Evolutionary conservation across 64 coral and sea anemone species (phyloP).

Genomic region (Montipora efflorescens): DNA sequence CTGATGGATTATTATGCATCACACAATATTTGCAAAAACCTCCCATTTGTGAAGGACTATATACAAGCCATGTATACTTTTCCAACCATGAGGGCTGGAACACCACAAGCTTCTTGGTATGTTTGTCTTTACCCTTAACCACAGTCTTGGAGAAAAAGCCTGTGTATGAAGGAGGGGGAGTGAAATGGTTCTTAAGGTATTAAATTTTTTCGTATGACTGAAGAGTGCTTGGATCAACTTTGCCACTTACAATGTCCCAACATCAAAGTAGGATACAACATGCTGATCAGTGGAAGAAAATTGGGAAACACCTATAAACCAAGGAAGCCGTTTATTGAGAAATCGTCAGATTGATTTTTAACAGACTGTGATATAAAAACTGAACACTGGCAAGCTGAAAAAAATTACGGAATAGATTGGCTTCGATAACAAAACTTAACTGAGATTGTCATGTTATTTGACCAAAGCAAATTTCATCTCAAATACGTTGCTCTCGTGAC

Average conservation of each 20-base stretch:
- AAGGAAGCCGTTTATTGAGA: conserved; percentile 20
- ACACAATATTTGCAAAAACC: too few relatives aligned
- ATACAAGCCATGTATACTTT: too few relatives aligned
- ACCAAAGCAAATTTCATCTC: too few relatives aligned
- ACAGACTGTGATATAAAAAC: neutral
- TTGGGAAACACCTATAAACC: conserved; percentile 59
- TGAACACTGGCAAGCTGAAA: neutral
- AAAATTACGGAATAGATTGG: conserved; percentile 20
- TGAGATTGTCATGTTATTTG: conserved; percentile 21
- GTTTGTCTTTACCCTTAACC: too few relatives aligned
- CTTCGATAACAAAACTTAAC: conserved; percentile 32
- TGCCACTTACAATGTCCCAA: conserved; percentile 62
- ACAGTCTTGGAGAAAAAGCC: too few relatives aligned
- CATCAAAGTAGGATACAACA: conserved; percentile 19
- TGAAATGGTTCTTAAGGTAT: conserved; percentile 57
- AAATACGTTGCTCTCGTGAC: too few relatives aligned
- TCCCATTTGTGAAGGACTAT: too few relatives aligned
- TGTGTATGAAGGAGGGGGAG: too few relatives aligned
- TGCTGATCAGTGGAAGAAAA: conserved; percentile 56
- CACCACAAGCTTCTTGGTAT: too few relatives aligned
- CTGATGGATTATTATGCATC: too few relatives aligned
- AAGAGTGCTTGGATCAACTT: conserved; percentile 70
- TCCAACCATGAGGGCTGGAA: too few relatives aligned
- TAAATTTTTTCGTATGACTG: conserved; percentile 58
- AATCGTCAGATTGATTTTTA: conserved; percentile 19